These are phyloP conservation scores for Bombyx huttoni DNA, from an alignment of 2,888 invertebrate species.

Conservation along the genomic window DNA sequence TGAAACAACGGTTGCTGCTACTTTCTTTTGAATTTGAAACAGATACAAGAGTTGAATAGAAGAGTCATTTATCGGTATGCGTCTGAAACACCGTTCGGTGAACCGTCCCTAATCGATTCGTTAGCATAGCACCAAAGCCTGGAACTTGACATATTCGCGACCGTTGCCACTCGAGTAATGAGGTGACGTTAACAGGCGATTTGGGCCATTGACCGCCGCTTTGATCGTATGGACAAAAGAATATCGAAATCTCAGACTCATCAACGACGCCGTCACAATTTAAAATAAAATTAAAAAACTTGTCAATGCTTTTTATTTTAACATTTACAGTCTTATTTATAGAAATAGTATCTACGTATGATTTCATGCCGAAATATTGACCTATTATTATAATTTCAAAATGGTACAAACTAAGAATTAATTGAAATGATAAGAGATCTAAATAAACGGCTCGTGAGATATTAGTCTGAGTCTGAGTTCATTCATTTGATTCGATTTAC, in stretches of 20 bases:
- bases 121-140: conserved; percentile 36
- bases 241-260: conserved; percentile 16
- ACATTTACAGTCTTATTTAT: no score
- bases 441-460: conserved; percentile 1
- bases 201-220: conserved; percentile 45
- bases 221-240: conserved; percentile 26
- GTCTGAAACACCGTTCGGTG: conserved; percentile 13
- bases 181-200: conserved; percentile 41
- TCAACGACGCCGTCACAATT: conserved; percentile 6
- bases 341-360: no score
- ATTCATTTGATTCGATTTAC: no score
- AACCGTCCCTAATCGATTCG: conserved; percentile 49
- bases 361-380: no score
- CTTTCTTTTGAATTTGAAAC: conserved; percentile 3
- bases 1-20: conserved; percentile 7
- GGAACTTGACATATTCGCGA: conserved; percentile 31
- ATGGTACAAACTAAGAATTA: conserved; percentile 8
- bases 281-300: not conserved
- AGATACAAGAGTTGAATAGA: conserved; percentile 21
- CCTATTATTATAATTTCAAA: not conserved
- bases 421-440: conserved; percentile 9
- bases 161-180: conserved; percentile 28
- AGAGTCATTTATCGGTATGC: conserved; percentile 27
- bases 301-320: no score
- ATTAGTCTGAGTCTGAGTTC: not conserved